A percentile compares a stretch with the other conserved stretches of the same genome.
Evolutionary conservation across 1,140 invertebrate species (phyloP).

Genomic region (Philotrypesis tridentata): DNA sequence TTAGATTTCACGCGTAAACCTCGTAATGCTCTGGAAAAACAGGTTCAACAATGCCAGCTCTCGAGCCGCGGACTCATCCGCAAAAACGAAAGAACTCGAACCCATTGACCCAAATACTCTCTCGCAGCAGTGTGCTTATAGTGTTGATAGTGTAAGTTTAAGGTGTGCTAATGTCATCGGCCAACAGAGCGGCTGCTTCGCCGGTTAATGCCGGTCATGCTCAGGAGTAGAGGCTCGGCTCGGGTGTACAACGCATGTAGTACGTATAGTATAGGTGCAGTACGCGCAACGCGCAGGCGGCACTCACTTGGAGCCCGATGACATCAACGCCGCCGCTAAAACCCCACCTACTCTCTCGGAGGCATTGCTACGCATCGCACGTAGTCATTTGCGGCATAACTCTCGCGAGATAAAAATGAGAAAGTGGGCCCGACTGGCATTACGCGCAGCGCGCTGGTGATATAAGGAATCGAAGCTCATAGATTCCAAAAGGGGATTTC

Average conservation of each 20-base stretch:
- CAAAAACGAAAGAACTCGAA: not conserved
- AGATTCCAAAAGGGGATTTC: too few species aligned
- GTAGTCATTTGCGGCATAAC: conserved; percentile 29
- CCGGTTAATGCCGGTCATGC: too few species aligned
- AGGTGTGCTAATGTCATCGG: conserved; percentile 9
- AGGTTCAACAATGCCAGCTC: not conserved
- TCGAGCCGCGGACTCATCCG: not conserved
- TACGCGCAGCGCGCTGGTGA: not conserved
- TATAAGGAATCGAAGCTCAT: not conserved
- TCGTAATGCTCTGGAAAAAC: not conserved
- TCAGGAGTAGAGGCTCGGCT: conserved; percentile 24
- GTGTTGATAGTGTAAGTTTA: not conserved
- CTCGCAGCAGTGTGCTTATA: not conserved
- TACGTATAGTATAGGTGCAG: too few species aligned
- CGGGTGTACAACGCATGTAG: not conserved
- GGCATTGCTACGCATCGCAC: conserved; percentile 32
- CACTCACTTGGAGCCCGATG: not conserved
- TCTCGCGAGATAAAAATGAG: conserved; percentile 37
- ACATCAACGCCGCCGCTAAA: conserved; percentile 6
- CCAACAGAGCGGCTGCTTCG: conserved; percentile 19
- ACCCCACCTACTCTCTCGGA: conserved; percentile 17
- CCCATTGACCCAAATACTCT: not conserved
- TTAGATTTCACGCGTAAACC: not conserved
- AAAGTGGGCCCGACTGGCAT: conserved; percentile 13
- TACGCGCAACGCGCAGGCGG: too few species aligned